Conservation (phyloP, 1,140 invertebrate genomes). For the Musca vetustissima region DNA sequence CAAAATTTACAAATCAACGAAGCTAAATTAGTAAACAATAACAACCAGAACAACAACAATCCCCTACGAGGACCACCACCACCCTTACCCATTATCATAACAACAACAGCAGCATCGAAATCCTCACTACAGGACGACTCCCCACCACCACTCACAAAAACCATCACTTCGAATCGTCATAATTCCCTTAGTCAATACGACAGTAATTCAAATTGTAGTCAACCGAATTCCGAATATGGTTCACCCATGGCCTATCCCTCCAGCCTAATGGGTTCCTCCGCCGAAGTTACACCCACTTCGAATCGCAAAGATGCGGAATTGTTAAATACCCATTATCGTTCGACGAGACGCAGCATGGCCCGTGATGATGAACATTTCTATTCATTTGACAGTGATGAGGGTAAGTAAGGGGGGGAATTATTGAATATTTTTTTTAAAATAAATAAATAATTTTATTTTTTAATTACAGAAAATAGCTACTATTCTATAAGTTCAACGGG, state of each 20-base stretch:
- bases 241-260: slow-evolving; percentile 28
- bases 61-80: too few relatives aligned
- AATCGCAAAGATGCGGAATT: slow-evolving; percentile 12
- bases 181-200: slow-evolving; percentile 7
- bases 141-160: too few relatives aligned
- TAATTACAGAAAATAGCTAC: slow-evolving; percentile 49
- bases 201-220: slow-evolving; percentile 27
- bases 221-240: slow-evolving; percentile 29
- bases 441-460: slow-evolving; percentile 13
- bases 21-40: too few relatives aligned
- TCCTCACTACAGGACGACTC: too few relatives aligned
- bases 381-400: slow-evolving; percentile 53
- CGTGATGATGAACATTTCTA: slow-evolving; percentile 52
- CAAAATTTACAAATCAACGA: too few relatives aligned
- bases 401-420: slow-evolving; percentile 29
- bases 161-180: too few relatives aligned
- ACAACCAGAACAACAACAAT: background rate
- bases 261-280: slow-evolving; percentile 27
- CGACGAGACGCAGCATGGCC: slow-evolving; percentile 44
- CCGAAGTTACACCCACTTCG: slow-evolving; percentile 24
- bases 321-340: background rate
- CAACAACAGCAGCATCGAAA: too few relatives aligned
- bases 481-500: slow-evolving; percentile 51
- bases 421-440: background rate
- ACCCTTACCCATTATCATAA: too few relatives aligned